These are phyloP conservation scores for Chlorodrepanis virens DNA, from an alignment of 2,113 vertebrate species.

Conservation along the genomic window DNA sequence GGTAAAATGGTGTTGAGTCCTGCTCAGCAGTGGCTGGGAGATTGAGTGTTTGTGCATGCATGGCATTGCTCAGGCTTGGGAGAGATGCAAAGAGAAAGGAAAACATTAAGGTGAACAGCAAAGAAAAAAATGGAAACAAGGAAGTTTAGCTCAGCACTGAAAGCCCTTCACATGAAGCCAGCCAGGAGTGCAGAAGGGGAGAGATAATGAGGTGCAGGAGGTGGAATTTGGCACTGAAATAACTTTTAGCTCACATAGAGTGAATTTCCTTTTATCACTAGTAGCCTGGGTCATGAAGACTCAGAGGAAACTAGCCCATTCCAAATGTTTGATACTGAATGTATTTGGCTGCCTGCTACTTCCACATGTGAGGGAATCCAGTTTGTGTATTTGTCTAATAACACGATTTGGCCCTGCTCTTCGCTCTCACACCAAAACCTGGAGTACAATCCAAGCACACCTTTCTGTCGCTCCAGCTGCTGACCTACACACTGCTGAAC, in stretches of 20 bases:
- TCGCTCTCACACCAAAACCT: neutral
- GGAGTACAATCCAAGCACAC: neutral
- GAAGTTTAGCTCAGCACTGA: neutral
- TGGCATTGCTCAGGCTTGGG: neutral
- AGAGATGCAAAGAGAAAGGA: neutral
- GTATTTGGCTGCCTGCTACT: slow-evolving; percentile 22
- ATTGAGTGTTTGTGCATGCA: neutral
- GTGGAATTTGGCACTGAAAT: slow-evolving; percentile 3
- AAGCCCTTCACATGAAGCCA: neutral
- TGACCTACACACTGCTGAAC: rapidly evolving
- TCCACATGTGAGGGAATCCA: neutral
- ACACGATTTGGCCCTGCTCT: neutral
- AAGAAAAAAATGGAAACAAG: neutral
- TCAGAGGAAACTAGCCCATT: slow-evolving; percentile 19
- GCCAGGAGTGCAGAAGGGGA: neutral
- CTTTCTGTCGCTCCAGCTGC: neutral
- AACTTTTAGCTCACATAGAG: slow-evolving; percentile 11
- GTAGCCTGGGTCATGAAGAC: slow-evolving; percentile 10
- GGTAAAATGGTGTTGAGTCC: neutral
- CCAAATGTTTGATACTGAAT: neutral
- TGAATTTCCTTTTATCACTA: slow-evolving; percentile 40
- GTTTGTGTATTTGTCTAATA: neutral
- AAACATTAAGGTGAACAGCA: neutral
- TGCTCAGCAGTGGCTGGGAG: neutral
- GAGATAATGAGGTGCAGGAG: neutral